phyloP scores from a whole-genome alignment of 1,140 invertebrate species.

The Tetranychus cinnabarinus region DNA sequence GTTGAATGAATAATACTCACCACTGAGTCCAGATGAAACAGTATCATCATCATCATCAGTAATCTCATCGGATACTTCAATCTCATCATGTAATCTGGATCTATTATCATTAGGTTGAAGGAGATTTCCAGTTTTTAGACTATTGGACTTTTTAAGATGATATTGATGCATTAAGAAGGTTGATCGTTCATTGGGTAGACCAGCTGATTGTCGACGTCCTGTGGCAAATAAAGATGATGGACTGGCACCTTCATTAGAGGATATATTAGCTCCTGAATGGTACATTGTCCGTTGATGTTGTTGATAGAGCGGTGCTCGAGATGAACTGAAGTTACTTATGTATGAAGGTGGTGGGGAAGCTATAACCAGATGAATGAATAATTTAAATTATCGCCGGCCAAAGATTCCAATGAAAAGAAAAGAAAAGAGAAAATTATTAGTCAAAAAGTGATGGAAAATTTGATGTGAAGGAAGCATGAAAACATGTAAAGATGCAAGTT shows the following conservation, averaged over 20 bases:
- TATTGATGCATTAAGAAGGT: slow-evolving; percentile 10
- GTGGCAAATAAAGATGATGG: slow-evolving; percentile 11
- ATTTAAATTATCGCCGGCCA: not conserved
- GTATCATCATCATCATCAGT: slow-evolving; percentile 8
- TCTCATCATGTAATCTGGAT: slow-evolving; percentile 10
- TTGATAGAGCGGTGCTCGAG: slow-evolving; percentile 3
- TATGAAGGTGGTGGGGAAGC: slow-evolving; percentile 13
- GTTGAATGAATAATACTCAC: not conserved
- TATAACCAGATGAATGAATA: slow-evolving; percentile 1
- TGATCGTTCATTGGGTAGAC: not conserved
- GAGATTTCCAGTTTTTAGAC: slow-evolving; percentile 16
- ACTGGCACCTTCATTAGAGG: not conserved
- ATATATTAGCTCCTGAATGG: not conserved
- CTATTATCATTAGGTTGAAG: slow-evolving; percentile 4
- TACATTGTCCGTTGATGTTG: slow-evolving; percentile 1
- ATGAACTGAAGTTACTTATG: slow-evolving; percentile 10
- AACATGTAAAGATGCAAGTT: too few species aligned
- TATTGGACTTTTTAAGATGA: slow-evolving; percentile 21
- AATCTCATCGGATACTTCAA: slow-evolving; percentile 9
- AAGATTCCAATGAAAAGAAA: too few species aligned
- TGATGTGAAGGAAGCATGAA: too few species aligned
- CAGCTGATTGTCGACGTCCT: slow-evolving; percentile 11
- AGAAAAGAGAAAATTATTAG: too few species aligned
- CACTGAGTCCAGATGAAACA: slow-evolving; percentile 13
- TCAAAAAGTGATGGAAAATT: too few species aligned